phyloP scores from a whole-genome alignment of 1,140 invertebrate species.

The Drosophila punjabiensis region DNA sequence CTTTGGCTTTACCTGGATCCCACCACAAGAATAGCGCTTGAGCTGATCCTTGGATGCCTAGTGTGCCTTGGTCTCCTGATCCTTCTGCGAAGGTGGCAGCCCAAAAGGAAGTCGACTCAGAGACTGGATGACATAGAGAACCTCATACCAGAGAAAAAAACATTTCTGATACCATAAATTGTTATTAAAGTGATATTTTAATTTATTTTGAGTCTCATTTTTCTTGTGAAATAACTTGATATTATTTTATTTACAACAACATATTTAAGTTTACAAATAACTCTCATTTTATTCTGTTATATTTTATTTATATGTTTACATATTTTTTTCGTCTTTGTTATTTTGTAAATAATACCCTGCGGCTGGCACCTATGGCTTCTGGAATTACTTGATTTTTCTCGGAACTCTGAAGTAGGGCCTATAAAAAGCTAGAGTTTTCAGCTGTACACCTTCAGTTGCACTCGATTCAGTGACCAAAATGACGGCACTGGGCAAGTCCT shows the following conservation, averaged over 20 bases:
- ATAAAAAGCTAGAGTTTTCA: conserved; percentile 9
- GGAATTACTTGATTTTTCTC: background rate
- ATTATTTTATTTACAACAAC: too few relatives aligned
- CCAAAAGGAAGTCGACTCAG: background rate
- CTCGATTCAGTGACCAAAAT: background rate
- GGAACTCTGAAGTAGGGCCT: background rate
- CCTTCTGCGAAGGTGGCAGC: background rate
- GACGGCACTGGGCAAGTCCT: conserved; percentile 35
- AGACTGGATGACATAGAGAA: background rate
- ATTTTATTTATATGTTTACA: too few relatives aligned
- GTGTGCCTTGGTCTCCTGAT: background rate
- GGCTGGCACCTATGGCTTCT: background rate
- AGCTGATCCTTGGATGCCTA: background rate
- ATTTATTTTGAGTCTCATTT: background rate
- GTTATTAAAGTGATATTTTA: too few relatives aligned
- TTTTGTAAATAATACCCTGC: background rate
- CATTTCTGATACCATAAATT: background rate
- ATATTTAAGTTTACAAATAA: too few relatives aligned
- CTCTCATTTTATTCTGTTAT: too few relatives aligned
- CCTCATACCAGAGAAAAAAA: background rate
- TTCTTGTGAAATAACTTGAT: too few relatives aligned
- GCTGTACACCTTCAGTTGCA: conserved; percentile 10
- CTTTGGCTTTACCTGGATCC: background rate
- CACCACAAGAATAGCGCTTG: too few relatives aligned
- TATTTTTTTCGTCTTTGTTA: background rate